A percentile compares a stretch with the other conserved stretches of the same genome.
Evolutionary conservation across 1,140 invertebrate genomes (phyloP).

Genomic region (Manduca sexta): DNA sequence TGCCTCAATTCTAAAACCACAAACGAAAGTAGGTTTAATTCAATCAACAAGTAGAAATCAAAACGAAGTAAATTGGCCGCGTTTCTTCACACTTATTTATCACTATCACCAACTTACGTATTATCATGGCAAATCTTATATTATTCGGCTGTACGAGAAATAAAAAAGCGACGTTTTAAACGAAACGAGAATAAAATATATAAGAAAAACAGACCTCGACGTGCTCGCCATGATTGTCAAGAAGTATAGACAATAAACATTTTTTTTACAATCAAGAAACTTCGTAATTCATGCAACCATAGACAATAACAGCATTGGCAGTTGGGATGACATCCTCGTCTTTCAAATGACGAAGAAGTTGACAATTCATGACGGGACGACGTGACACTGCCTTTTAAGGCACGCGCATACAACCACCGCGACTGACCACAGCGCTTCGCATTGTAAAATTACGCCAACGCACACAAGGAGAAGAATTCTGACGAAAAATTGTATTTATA

Average conservation of each 20-base stretch:
- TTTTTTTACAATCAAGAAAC: no score
- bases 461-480: no score
- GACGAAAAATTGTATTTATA: no score
- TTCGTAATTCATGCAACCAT: no score
- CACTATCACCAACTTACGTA: slow-evolving; percentile 40
- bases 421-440: no score
- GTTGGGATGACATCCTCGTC: no score
- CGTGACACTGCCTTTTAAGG: no score
- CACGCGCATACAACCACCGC: no score
- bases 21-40: slow-evolving; percentile 47
- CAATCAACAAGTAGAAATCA: slow-evolving; percentile 37
- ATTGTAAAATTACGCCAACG: no score
- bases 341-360: no score
- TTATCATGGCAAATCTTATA: slow-evolving; percentile 28
- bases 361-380: no score
- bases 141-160: slow-evolving; percentile 26
- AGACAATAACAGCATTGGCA: no score
- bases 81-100: slow-evolving; percentile 10
- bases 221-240: slow-evolving; percentile 71
- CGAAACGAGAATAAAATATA: slow-evolving; percentile 51
- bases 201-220: slow-evolving; percentile 69
- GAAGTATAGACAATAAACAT: slow-evolving; percentile 30
- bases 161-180: slow-evolving; percentile 21
- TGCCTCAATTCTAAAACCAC: slow-evolving; percentile 76
- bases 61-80: slow-evolving; percentile 13